A percentile compares a stretch with the other conserved stretches of the same genome.
phyloP scores from a whole-genome alignment of 2,797 vertebrate genomes.

The Brachyrhaphis roseni region DNA sequence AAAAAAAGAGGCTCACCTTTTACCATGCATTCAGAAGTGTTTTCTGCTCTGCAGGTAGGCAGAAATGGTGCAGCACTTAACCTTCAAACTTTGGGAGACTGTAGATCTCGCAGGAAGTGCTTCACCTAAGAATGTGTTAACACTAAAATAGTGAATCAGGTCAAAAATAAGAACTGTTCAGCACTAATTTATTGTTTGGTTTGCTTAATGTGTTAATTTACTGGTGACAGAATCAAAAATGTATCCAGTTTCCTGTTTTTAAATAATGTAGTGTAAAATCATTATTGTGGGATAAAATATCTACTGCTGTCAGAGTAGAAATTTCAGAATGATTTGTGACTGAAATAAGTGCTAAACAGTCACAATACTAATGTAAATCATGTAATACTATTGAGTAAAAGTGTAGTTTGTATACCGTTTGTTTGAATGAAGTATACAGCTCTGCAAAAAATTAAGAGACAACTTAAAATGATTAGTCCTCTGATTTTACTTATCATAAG shows the following conservation, averaged over 20 bases:
- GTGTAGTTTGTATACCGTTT: neutral
- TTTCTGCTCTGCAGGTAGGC: conserved; percentile 35
- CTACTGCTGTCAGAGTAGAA: no score
- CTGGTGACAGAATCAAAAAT: neutral
- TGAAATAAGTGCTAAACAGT: neutral
- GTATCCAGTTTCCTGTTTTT: neutral
- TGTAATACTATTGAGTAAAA: neutral
- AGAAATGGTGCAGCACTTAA: conserved; percentile 13
- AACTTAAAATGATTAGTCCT: no score
- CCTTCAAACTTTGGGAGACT: conserved; percentile 12
- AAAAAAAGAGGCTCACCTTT: conserved; percentile 27
- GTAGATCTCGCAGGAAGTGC: neutral
- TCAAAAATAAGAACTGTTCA: neutral
- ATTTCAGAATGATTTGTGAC: neutral
- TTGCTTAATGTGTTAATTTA: neutral
- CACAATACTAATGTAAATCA: neutral
- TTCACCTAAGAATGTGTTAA: neutral
- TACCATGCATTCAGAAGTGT: conserved; percentile 13
- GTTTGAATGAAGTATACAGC: no score
- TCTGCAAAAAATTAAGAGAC: no score
- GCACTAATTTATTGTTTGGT: neutral
- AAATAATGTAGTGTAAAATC: neutral
- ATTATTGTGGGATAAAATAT: no score
- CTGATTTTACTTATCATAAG: no score
- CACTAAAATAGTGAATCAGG: neutral